Evolutionary conservation across 2,113 vertebrate species (phyloP).

Genomic region (Cavia porcellus): DNA sequence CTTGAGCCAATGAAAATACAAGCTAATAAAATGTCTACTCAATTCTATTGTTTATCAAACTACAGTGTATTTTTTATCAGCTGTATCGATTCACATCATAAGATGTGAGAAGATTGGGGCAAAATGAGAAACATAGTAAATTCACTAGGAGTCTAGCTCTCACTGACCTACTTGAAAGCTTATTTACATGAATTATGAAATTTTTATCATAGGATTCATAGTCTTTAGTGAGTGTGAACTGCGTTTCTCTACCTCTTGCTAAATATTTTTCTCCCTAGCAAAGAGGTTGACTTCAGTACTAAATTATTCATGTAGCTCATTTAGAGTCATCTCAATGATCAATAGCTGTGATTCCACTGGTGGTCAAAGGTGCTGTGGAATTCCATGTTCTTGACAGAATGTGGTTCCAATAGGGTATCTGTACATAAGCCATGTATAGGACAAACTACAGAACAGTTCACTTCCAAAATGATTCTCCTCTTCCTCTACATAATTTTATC

Average conservation of each 20-base stretch:
- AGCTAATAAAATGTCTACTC: conserved; percentile 18
- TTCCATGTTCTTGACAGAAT: not conserved
- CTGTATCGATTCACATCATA: not conserved
- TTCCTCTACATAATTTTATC: not conserved
- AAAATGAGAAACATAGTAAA: not conserved
- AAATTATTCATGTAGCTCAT: not conserved
- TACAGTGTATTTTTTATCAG: not conserved
- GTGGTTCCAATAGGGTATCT: not conserved
- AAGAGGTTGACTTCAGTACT: not conserved
- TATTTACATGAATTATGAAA: conserved; percentile 23
- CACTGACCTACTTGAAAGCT: not conserved
- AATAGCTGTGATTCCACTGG: not conserved
- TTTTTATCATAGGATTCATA: not conserved
- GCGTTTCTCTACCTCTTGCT: not conserved
- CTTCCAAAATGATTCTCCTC: not conserved
- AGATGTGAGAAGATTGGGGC: not conserved
- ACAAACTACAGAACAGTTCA: not conserved
- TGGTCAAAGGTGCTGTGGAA: not conserved
- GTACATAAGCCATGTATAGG: not conserved
- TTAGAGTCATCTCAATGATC: not conserved
- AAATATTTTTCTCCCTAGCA: not conserved
- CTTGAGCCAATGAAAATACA: conserved; percentile 19
- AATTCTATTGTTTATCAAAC: conserved; percentile 36
- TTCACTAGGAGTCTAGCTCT: not conserved
- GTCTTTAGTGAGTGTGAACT: not conserved